phyloP scores from a whole-genome alignment of 2,888 invertebrate species.

The Chloromyia formosa region DNA sequence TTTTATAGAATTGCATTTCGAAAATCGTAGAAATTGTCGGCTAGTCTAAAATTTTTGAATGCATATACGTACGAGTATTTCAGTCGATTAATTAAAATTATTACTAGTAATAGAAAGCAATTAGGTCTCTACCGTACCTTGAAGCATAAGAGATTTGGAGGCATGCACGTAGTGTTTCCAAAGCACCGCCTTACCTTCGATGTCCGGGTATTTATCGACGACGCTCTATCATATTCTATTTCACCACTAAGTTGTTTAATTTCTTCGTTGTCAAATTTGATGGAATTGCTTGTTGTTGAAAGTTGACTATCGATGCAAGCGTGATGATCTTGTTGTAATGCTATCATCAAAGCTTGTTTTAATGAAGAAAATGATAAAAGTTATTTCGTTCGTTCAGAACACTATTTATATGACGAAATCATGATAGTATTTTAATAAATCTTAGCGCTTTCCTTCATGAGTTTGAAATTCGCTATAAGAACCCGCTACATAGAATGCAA shows the following conservation, averaged over 20 bases:
- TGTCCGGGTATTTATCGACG: conserved; percentile 52
- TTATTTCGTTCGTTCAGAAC: conserved; percentile 51
- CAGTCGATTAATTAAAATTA: too few species aligned
- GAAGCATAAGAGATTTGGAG: conserved; percentile 84
- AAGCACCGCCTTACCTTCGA: conserved; percentile 74
- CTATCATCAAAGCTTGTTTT: conserved; percentile 53
- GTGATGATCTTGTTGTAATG: conserved; percentile 51
- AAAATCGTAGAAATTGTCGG: too few species aligned
- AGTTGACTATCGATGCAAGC: conserved; percentile 50
- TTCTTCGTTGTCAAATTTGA: conserved; percentile 44
- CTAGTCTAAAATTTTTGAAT: too few species aligned
- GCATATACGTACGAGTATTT: too few species aligned
- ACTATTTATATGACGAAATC: neutral
- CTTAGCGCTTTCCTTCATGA: neutral
- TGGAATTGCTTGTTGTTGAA: conserved; percentile 45
- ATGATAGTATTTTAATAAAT: neutral
- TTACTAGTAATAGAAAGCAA: conserved; percentile 31
- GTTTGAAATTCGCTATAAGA: neutral
- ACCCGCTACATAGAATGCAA: neutral
- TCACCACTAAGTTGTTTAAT: conserved; percentile 28
- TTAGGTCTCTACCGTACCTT: conserved; percentile 72
- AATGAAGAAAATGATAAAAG: conserved; percentile 41
- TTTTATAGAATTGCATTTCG: too few species aligned
- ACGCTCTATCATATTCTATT: conserved; percentile 9
- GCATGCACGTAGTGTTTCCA: conserved; percentile 84